Percentiles rank a stretch among this genome's conserved stretches.
phyloP scores from a whole-genome alignment of 2,888 invertebrate species.

The Epirrhoe tristata region DNA sequence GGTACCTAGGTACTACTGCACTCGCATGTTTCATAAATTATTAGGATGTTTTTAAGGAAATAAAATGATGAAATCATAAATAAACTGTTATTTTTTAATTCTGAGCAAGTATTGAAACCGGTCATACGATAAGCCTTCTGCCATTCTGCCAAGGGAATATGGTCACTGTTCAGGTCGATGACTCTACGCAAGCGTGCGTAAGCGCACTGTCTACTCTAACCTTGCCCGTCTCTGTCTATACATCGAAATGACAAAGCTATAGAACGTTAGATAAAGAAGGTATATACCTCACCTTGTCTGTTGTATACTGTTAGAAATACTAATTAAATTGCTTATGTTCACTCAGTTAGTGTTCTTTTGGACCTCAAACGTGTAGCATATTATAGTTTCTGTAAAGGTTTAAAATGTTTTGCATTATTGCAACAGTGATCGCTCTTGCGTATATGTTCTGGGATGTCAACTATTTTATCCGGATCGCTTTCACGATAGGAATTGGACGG shows the following conservation, averaged over 20 bases:
- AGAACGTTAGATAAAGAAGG: constrained; percentile 23
- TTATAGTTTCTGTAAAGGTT: constrained; percentile 21
- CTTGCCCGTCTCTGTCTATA: constrained; percentile 19
- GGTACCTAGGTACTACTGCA: too few relatives aligned
- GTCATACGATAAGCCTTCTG: background rate
- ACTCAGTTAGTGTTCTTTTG: constrained; percentile 21
- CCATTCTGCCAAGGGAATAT: background rate
- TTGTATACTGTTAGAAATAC: constrained; percentile 2
- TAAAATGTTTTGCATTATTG: constrained; percentile 72
- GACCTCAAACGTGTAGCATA: constrained; percentile 12
- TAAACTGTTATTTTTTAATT: background rate
- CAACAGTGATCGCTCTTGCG: constrained; percentile 79
- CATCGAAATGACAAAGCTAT: background rate
- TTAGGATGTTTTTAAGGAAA: too few relatives aligned
- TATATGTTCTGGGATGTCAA: constrained; percentile 92
- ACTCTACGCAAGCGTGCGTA: constrained; percentile 27
- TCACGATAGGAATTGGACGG: constrained; percentile 89
- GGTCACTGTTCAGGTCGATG: constrained; percentile 30
- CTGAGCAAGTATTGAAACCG: background rate
- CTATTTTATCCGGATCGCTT: constrained; percentile 90
- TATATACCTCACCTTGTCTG: constrained; percentile 17
- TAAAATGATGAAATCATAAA: background rate
- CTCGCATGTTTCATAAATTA: too few relatives aligned
- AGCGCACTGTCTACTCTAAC: constrained; percentile 10
- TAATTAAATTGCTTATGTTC: constrained; percentile 3